Base-by-base conservation (phyloP, 2,797 vertebrate species). In the Tadarida brasiliensis region DNA sequence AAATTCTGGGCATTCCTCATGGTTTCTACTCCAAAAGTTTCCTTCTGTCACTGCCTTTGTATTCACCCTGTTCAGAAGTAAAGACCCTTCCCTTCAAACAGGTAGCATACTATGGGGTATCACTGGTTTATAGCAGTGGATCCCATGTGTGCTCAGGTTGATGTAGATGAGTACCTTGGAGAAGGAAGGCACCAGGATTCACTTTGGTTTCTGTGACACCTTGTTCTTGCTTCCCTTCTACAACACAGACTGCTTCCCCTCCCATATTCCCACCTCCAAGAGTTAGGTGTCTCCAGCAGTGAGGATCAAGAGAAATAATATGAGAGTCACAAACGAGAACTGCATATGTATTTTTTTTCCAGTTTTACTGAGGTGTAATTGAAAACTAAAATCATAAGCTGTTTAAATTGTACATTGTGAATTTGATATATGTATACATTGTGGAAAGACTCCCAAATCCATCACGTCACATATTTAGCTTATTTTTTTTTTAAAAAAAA, bases 51-150 rank as follows among this genome's bases (percentile, higher is more conserved):
- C 9, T n/a, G 10, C 28, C 30, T 85, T 33, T 49, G n/a, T 10
- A 30, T 35, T 51, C 26, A 65, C 7, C 14, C 11, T 9, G 6
- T 65, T 89, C 68, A 51, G 59, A 59, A 49, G 9, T 2, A 4
- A 90, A 54, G 8, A 8, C 1, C 33, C 6, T 68, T 19, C 16
- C 14, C 26, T 28, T 74, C 44, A 49, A n/a, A 24, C 5, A 7
- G 3, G 10, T 1, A 56, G 16, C 56, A 16, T 0, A 2, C 9
- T 22, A 22, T 0, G 2, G 33, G 11, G 7, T 1, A 33, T 28
- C 22, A 20, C 2, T 51, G 73, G 24, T 30, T 47, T 11, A 15
- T 0, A 47, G 57, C 19, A 11, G 5, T 11, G 7, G 57, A 39
- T 24, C 7, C 26, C 12, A 12, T 0, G 0, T 35, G 12, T 44